Evolutionary conservation across 30 jellyfish, hydroid and myxozoan species (phyloP), one percentile per base, ranked within the genome.

Genomic region (Pelagia noctiluca): DNA sequence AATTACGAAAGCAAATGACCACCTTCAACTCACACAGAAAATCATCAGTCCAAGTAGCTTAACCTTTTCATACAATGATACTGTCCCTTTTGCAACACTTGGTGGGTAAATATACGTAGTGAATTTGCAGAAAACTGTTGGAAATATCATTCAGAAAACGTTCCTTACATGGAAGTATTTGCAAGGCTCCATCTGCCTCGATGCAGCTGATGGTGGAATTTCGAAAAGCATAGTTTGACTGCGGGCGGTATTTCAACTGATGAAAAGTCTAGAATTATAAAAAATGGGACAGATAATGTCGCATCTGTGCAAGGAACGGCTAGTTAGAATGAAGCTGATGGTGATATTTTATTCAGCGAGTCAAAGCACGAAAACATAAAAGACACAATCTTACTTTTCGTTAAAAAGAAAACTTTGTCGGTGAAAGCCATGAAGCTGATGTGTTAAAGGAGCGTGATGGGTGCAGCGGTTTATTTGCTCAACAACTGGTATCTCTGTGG

Each of bases 361-460:
- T 71, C 64, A 26, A 38, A 71, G 35, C 31, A 71, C 47, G 71
- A 70, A 71, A 30, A 70, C 70, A 71, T 71, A 71, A 71, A 37
- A 35, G 33, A 30, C 62, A 48, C n/a, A 47, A 28, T 47, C 54
- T 74, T 25, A 61, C 54, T 18, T 74, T 75, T 30, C 63, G 80
- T 30, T 63, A 67, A 67, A 67, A 30, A 34, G 63, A 67, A 67
- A 35, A 8, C 28, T 63, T 67, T 35, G 63, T 67, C 50, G 63
- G 62, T 32, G 60, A 32, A 30, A 35, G 33, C 80, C 80, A 38
- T 67, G 80, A 25, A 25, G 36, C 54, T 23, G 75, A 21, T 11
- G 23, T 47, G 4, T 74, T 74, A 74, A 46, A 74, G 10, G 86
- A 74, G 57, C 86, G 74, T 74, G 86, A 74, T 74, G 86, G 86